A percentile compares a stretch with the other conserved stretches of the same genome.
Evolutionary conservation across 2,113 vertebrate genomes (phyloP).

Genomic region (Epinephelus lanceolatus): DNA sequence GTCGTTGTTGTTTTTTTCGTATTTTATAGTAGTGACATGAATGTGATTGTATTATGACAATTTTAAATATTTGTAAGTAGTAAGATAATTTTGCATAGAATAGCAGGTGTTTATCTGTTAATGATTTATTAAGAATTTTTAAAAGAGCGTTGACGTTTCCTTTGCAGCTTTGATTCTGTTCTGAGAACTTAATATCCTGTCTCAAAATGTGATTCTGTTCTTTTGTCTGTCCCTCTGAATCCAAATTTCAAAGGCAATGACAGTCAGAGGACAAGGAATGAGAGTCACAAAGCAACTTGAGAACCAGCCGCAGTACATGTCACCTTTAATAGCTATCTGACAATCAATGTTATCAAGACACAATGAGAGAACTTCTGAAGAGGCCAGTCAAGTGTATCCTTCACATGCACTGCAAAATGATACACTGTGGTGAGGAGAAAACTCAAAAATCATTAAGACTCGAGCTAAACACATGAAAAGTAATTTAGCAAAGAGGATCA

Average conservation of each 20-base stretch:
- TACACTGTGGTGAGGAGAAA: not conserved
- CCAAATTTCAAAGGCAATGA: not conserved
- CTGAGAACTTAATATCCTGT: not conserved
- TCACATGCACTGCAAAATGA: not conserved
- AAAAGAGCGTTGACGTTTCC: not conserved
- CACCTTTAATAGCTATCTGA: constrained; percentile 3
- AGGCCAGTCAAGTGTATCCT: not conserved
- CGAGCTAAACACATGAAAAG: not conserved
- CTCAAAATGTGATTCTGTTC: not conserved
- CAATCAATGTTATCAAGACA: not conserved
- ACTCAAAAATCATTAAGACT: constrained; percentile 1
- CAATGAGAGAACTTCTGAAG: not conserved
- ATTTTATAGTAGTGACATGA: not conserved
- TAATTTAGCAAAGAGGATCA: constrained; percentile 4
- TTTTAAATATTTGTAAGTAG: too few species aligned
- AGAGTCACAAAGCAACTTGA: not conserved
- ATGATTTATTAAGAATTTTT: too few species aligned
- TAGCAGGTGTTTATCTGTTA: too few species aligned
- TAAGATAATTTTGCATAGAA: too few species aligned
- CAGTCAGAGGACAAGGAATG: too few species aligned
- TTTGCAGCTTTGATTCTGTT: not conserved
- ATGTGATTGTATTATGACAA: not conserved
- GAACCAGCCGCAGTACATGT: not conserved
- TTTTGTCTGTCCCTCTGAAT: not conserved
- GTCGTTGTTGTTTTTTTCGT: not conserved